Conservation (phyloP, 2,888 invertebrate genomes). For the Hypena proboscidalis region DNA sequence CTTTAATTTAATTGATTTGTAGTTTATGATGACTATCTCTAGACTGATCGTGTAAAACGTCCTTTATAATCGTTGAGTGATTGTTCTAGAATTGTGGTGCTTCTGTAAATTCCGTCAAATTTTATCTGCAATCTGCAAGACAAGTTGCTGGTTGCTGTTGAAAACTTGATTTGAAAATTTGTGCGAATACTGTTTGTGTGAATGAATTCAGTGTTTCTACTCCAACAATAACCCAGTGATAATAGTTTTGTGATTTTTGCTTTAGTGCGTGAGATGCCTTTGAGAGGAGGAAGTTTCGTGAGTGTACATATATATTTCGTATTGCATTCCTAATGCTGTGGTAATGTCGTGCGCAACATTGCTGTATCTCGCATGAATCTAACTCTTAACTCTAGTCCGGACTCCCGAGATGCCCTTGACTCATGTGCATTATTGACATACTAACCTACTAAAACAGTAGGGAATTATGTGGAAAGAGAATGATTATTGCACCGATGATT, state of each 20-base stretch:
- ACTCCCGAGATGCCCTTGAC: slow-evolving; percentile 46
- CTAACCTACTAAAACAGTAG: slow-evolving; percentile 56
- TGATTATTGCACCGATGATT: slow-evolving; percentile 65
- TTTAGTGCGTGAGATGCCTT: slow-evolving; percentile 73
- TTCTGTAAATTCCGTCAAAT: slow-evolving; percentile 46
- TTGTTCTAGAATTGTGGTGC: slow-evolving; percentile 67
- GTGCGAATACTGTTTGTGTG: slow-evolving; percentile 41
- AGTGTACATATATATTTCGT: slow-evolving; percentile 56
- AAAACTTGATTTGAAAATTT: slow-evolving; percentile 34
- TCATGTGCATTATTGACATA: slow-evolving; percentile 47
- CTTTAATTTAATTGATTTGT: too few species aligned
- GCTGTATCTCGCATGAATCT: slow-evolving; percentile 49
- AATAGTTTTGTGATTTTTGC: slow-evolving; percentile 44
- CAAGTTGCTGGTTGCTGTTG: slow-evolving; percentile 33
- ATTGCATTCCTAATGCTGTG: slow-evolving; percentile 39
- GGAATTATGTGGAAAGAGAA: slow-evolving; percentile 41
- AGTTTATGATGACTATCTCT: too few species aligned
- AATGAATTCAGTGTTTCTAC: slow-evolving; percentile 12
- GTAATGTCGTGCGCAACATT: slow-evolving; percentile 35
- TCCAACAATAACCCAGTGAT: slow-evolving; percentile 27
- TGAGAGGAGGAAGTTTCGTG: slow-evolving; percentile 77
- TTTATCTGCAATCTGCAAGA: slow-evolving; percentile 46
- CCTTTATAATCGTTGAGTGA: slow-evolving; percentile 40
- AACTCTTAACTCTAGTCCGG: slow-evolving; percentile 36
- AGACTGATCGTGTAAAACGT: too few species aligned